A percentile compares a stretch with the other conserved stretches of the same genome.
Evolutionary conservation across 2,113 vertebrate species (phyloP).

Genomic region (Ophiodon elongatus): DNA sequence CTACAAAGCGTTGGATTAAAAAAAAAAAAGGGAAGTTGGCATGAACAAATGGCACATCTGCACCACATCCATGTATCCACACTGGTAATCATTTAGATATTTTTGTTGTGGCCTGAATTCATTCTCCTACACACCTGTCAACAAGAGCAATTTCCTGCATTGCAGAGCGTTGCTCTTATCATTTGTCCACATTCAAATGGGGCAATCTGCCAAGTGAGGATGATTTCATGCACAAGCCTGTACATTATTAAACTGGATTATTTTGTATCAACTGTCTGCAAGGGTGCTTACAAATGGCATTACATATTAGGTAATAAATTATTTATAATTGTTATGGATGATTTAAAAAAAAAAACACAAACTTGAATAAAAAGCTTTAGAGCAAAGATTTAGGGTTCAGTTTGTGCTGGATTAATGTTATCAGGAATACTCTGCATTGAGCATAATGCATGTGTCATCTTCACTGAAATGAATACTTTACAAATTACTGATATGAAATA

Average conservation of each 20-base stretch:
- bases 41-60: slow-evolving; percentile 6
- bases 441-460: neutral
- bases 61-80: slow-evolving; percentile 1
- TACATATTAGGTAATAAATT: slow-evolving; percentile 17
- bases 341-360: neutral
- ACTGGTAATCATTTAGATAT: slow-evolving; percentile 22
- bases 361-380: neutral
- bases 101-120: slow-evolving; percentile 20
- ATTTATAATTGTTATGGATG: neutral
- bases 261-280: slow-evolving; percentile 11
- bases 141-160: slow-evolving; percentile 45
- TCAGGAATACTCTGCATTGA: neutral
- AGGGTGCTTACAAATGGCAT: neutral
- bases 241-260: slow-evolving; percentile 35
- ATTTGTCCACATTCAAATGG: slow-evolving; percentile 11
- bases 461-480: neutral
- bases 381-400: neutral
- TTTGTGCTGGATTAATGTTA: slow-evolving; percentile 13
- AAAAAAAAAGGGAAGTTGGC: neutral
- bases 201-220: slow-evolving; percentile 25
- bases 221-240: slow-evolving; percentile 10
- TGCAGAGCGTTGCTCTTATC: neutral
- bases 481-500: slow-evolving; percentile 12
- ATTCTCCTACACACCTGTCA: slow-evolving; percentile 39
- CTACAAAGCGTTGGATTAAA: neutral